Conservation (phyloP, 2,888 invertebrate species). For the Xanthorhoe spadicearia region DNA sequence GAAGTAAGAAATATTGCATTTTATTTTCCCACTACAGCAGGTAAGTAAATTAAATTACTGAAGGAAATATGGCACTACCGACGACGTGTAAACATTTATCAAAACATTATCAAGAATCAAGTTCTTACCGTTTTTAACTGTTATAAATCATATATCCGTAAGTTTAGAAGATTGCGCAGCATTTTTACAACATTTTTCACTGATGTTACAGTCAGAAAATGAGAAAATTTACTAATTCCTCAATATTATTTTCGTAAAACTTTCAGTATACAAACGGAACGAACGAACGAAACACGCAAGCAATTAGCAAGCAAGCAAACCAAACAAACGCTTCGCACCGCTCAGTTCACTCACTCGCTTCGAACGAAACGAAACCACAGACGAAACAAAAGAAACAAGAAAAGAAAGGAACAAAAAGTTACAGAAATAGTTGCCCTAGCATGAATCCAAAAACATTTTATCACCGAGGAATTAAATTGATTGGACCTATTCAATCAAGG, state of each 20-base stretch:
- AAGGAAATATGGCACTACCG: background rate
- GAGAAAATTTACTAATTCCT: background rate
- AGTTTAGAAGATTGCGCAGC: background rate
- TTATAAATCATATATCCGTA: background rate
- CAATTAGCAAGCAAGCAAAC: no score
- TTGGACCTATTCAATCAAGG: no score
- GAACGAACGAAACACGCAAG: no score
- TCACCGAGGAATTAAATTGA: background rate
- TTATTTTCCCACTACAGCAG: background rate
- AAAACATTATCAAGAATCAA: background rate
- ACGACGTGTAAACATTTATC: background rate
- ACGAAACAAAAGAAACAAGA: no score
- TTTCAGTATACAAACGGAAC: no score
- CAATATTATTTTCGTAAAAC: background rate
- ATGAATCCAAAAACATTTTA: background rate
- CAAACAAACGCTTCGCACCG: no score
- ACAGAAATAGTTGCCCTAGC: background rate
- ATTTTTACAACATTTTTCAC: constrained; percentile 15
- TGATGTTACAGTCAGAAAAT: constrained; percentile 21
- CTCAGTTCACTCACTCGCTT: no score
- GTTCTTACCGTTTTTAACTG: constrained; percentile 15
- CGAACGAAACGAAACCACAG: background rate
- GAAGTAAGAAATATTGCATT: background rate
- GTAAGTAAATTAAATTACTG: background rate
- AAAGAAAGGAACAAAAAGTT: no score